Percentiles rank a stretch among this genome's conserved stretches.
phyloP scores from a whole-genome alignment of 2,113 vertebrate genomes.

The Camelus dromedarius region DNA sequence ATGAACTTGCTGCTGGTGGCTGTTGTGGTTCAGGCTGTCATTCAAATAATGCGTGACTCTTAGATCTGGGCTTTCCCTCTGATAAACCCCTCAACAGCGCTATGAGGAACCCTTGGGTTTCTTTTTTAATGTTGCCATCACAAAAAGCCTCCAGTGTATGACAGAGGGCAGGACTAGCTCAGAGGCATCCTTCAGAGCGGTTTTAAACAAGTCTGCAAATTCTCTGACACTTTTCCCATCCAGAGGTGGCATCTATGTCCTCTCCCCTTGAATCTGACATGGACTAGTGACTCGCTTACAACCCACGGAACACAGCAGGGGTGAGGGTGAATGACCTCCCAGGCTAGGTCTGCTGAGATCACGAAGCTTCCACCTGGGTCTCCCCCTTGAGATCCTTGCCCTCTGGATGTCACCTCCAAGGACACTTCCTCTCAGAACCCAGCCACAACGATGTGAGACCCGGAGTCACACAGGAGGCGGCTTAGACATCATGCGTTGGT shows the following conservation, averaged over 20 bases:
- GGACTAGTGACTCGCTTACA: neutral
- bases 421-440: neutral
- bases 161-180: neutral
- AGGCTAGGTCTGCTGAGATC: neutral
- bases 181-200: neutral
- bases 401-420: neutral
- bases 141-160: constrained; percentile 22
- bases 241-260: neutral
- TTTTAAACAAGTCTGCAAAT: constrained; percentile 35
- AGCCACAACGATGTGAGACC: neutral
- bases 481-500: neutral
- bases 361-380: neutral
- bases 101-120: neutral
- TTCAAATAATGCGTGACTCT: neutral
- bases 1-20: neutral
- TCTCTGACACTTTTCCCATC: neutral
- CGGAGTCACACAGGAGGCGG: neutral
- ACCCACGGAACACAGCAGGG: neutral
- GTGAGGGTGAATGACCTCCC: constrained; percentile 6
- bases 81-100: neutral
- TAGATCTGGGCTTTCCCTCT: neutral
- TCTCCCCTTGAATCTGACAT: constrained; percentile 1
- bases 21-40: neutral
- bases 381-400: neutral
- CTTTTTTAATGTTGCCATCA: neutral